Evolutionary conservation across 2,113 vertebrate genomes (phyloP), one percentile per base, ranked within the genome.

Genomic region (Nycticryphes semicollaris): DNA sequence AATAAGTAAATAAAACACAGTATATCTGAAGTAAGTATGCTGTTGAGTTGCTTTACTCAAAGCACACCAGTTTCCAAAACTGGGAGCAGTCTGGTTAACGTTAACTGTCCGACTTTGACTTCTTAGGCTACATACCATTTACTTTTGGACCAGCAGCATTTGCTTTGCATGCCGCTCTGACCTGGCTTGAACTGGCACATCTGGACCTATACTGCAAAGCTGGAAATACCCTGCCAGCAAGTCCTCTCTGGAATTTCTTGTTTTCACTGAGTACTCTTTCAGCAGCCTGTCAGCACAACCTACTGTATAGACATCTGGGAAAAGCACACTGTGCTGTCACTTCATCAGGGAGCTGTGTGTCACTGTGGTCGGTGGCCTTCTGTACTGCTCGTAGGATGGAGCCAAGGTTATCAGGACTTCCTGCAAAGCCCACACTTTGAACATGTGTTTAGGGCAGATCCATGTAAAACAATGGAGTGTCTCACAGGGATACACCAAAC

Each of bases 161-260:
- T 94, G 22, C 14, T 91, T 90, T 90, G 86, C 63, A 57, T 96
- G 50, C 63, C 15, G 17, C 45, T 86, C 75, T 96, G 88, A 77
- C 88, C 82, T 94, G 67, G 28, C 67, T 93, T 95, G 83, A 97
- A 73, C 85, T 95, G 85, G 53, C 63, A 57, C 53, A 74, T 91
- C 83, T 95, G 86, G 47, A 59, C 84, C 60, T 81, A 39, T 84
- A 84, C 31, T 17, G 51, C 59, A 28, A 70, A 67, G 47, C 47
- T 93, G 47, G 60, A 78, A 87, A 84, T 74, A 59, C 15, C 9
- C 25, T 92, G 80, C 68, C 59, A 63, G 37, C 0, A 0, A 75
- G 25, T 51, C 22, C 54, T 86, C 47, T 41, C 63, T 89, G 67
- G 53, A 93, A 43, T 69, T 53, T 87, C 66, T 89, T 83, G 41